These are phyloP conservation scores for Drosophila macrospina DNA, from an alignment of 2,888 invertebrate species.

Conservation along the genomic window DNA sequence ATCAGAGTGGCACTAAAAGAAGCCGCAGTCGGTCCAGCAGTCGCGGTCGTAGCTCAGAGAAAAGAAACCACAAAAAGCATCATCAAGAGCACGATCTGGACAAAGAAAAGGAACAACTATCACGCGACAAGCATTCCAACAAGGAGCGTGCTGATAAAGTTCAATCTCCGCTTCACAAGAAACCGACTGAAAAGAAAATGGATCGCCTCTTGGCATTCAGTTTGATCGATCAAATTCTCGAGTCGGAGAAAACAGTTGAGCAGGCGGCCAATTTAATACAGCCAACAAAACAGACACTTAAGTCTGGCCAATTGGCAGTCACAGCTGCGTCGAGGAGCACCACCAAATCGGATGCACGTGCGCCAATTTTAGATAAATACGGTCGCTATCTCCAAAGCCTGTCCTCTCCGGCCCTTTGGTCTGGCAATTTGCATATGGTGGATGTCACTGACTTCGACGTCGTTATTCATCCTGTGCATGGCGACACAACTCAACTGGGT, in stretches of 20 bases:
- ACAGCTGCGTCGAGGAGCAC: constrained; percentile 4
- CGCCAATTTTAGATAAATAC: constrained; percentile 49
- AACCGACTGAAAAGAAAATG: constrained; percentile 51
- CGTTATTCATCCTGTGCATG: constrained; percentile 89
- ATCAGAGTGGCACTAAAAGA: constrained; percentile 75
- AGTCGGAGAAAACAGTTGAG: constrained; percentile 84
- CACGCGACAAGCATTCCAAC: constrained; percentile 34
- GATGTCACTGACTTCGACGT: constrained; percentile 96
- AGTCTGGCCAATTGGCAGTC: constrained; percentile 9
- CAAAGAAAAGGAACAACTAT: constrained; percentile 52
- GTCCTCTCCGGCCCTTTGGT: constrained; percentile 82
- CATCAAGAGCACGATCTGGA: constrained; percentile 54
- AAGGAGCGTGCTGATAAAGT: constrained; percentile 41
- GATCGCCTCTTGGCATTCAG: constrained; percentile 64
- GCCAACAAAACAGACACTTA: constrained; percentile 45
- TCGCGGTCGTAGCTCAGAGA: constrained; percentile 80
- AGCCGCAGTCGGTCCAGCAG: constrained; percentile 82
- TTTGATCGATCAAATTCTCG: constrained; percentile 84
- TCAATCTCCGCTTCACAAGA: constrained; percentile 43
- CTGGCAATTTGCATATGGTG: constrained; percentile 94
- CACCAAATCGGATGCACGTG: constrained; percentile 11
- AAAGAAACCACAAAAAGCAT: constrained; percentile 72
- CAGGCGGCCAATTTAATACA: constrained; percentile 82
- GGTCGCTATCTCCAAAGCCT: constrained; percentile 72
- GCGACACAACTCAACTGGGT: constrained; percentile 73